These are phyloP conservation scores for Notolabrus celidotus DNA, from an alignment of 2,797 vertebrate genomes.

Conservation along the genomic window DNA sequence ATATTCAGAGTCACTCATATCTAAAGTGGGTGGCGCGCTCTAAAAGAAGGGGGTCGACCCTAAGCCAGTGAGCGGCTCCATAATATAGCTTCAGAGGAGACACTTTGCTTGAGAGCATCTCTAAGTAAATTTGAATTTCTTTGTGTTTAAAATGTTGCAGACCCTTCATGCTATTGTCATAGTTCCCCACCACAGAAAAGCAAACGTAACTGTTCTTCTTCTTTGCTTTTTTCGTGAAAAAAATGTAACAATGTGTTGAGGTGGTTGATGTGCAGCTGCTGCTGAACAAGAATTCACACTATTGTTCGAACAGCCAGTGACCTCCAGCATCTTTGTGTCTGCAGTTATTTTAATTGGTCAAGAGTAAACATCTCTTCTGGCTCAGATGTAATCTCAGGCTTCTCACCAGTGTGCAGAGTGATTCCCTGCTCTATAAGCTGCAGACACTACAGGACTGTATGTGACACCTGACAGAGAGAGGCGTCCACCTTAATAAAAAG, in stretches of 20 bases:
- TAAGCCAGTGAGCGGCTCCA: constrained; percentile 13
- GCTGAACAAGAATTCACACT: no score
- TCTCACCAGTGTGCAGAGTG: constrained; percentile 23
- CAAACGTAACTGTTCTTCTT: no score
- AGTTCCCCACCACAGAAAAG: constrained; percentile 4
- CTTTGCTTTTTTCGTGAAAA: no score
- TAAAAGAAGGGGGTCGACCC: constrained; percentile 13
- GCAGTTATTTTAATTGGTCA: constrained; percentile 57
- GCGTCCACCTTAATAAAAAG: constrained; percentile 43
- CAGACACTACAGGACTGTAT: constrained; percentile 11
- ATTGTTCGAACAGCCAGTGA: constrained; percentile 30
- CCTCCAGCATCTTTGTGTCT: constrained; percentile 21
- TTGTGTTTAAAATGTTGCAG: background rate
- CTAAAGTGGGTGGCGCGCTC: constrained; percentile 7
- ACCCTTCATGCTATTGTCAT: background rate
- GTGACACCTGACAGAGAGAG: constrained; percentile 41
- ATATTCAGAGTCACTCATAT: constrained; percentile 45
- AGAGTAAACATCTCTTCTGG: constrained; percentile 42
- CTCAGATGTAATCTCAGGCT: constrained; percentile 47
- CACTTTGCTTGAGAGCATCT: constrained; percentile 21
- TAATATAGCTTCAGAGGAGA: background rate
- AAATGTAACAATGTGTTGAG: no score
- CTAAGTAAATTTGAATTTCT: background rate
- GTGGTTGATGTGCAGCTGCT: no score
- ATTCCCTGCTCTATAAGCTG: constrained; percentile 49